A percentile compares a stretch with the other conserved stretches of the same genome.
phyloP scores from a whole-genome alignment of 1,140 invertebrate genomes.

The Drosophila sucinea region DNA sequence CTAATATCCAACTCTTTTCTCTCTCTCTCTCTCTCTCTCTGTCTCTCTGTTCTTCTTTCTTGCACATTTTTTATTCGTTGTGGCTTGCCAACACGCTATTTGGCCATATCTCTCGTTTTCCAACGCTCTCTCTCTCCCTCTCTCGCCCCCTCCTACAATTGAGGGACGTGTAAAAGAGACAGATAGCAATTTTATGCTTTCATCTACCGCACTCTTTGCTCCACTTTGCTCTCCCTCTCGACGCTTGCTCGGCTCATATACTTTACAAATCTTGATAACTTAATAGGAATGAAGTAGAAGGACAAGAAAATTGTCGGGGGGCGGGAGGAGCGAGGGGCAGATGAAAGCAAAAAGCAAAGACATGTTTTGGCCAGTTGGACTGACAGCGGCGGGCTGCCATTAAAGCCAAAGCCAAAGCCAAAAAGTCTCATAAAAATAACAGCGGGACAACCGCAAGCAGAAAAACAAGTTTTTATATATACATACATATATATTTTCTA shows the following conservation, averaged over 20 bases:
- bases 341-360: constrained; percentile 62
- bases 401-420: constrained; percentile 57
- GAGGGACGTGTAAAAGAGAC: constrained; percentile 70
- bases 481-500: background rate
- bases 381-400: constrained; percentile 36
- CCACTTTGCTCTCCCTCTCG: constrained; percentile 33
- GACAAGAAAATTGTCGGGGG: constrained; percentile 4
- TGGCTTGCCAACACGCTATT: constrained; percentile 71
- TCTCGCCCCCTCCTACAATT: background rate
- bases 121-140: background rate
- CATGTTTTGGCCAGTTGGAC: constrained; percentile 73
- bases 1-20: constrained; percentile 11
- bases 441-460: constrained; percentile 52
- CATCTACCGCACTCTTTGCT: constrained; percentile 15
- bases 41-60: background rate
- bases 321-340: background rate
- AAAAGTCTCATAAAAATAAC: constrained; percentile 75
- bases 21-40: background rate
- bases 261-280: constrained; percentile 81
- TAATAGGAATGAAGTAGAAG: constrained; percentile 56
- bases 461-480: constrained; percentile 36
- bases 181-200: constrained; percentile 74
- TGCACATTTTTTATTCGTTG: constrained; percentile 35
- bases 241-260: constrained; percentile 76
- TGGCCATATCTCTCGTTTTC: constrained; percentile 52